Percentiles rank a stretch among this genome's conserved stretches.
Conservation (phyloP, 1,140 invertebrate species). For the Pollicipes pollicipes region DNA sequence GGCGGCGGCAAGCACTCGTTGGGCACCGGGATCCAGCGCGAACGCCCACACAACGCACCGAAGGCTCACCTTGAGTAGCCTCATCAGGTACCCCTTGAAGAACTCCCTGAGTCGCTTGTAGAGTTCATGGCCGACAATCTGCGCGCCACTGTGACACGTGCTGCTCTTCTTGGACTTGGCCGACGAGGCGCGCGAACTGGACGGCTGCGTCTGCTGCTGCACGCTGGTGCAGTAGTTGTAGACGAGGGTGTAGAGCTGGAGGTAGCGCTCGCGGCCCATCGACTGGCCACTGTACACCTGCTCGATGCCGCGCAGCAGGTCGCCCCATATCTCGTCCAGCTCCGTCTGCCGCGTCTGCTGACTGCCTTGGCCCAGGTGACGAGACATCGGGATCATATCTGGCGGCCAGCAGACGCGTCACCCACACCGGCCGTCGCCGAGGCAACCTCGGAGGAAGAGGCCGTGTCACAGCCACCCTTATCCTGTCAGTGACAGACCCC, state of each 20-base stretch:
- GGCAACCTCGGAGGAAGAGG: not conserved
- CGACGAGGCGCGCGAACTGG: slow-evolving; percentile 16
- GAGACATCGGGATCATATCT: slow-evolving; percentile 1
- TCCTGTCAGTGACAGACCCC: too few species aligned
- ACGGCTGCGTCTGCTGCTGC: slow-evolving; percentile 44
- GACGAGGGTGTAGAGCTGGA: slow-evolving; percentile 87
- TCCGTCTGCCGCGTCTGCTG: slow-evolving; percentile 29
- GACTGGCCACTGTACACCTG: slow-evolving; percentile 71
- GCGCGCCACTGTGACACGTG: slow-evolving; percentile 44
- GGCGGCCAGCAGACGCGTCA: too few species aligned
- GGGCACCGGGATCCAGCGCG: too few species aligned
- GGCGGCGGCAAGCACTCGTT: too few species aligned
- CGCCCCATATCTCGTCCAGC: slow-evolving; percentile 90
- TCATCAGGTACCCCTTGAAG: slow-evolving; percentile 64
- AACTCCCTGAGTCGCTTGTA: slow-evolving; percentile 87
- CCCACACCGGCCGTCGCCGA: too few species aligned
- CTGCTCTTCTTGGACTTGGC: not conserved
- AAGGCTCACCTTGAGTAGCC: slow-evolving; percentile 46
- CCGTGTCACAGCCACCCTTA: too few species aligned
- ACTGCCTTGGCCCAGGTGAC: not conserved
- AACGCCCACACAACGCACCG: too few species aligned
- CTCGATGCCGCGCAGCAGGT: slow-evolving; percentile 75
- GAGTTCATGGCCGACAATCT: slow-evolving; percentile 85
- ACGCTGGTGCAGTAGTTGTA: slow-evolving; percentile 94
- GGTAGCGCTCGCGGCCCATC: slow-evolving; percentile 69